Percentiles rank a stretch among this genome's conserved stretches.
Evolutionary conservation across 1,140 invertebrate species (phyloP).

Genomic region (Triops longicaudatus): DNA sequence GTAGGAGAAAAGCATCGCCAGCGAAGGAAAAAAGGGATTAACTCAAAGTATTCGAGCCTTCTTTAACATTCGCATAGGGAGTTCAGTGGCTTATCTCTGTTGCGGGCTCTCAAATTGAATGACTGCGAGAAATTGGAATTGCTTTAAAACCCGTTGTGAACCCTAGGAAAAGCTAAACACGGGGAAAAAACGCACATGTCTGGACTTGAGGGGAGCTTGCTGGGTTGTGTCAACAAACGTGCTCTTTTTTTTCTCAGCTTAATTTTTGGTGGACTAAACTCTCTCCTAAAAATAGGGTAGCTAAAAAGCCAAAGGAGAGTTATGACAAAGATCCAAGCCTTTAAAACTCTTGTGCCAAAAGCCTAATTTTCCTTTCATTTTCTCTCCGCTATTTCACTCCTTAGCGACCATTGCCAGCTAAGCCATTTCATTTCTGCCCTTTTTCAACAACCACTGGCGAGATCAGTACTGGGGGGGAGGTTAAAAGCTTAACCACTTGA

Average conservation of each 20-base stretch:
- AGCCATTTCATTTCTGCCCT: too few relatives aligned
- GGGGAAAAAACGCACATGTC: background rate
- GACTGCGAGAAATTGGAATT: too few relatives aligned
- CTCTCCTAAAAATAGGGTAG: background rate
- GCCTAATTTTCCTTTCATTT: background rate
- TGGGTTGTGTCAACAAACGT: background rate
- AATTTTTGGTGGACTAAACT: background rate
- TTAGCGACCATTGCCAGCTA: too few relatives aligned
- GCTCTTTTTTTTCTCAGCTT: background rate
- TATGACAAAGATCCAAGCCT: constrained; percentile 1
- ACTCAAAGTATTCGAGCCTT: too few relatives aligned
- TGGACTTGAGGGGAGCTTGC: background rate
- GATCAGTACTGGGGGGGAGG: background rate
- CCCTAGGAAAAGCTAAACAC: too few relatives aligned
- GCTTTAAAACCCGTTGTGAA: too few relatives aligned
- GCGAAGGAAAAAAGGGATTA: too few relatives aligned
- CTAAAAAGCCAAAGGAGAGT: background rate
- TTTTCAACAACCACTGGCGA: too few relatives aligned
- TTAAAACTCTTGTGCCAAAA: background rate
- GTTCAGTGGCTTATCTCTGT: too few relatives aligned
- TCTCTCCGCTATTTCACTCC: background rate
- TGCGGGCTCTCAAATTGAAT: too few relatives aligned
- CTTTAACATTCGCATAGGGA: too few relatives aligned
- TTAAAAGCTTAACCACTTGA: background rate
- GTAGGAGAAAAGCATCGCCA: too few relatives aligned